phyloP scores from a whole-genome alignment of 1,140 invertebrate species.

The Popillia japonica region DNA sequence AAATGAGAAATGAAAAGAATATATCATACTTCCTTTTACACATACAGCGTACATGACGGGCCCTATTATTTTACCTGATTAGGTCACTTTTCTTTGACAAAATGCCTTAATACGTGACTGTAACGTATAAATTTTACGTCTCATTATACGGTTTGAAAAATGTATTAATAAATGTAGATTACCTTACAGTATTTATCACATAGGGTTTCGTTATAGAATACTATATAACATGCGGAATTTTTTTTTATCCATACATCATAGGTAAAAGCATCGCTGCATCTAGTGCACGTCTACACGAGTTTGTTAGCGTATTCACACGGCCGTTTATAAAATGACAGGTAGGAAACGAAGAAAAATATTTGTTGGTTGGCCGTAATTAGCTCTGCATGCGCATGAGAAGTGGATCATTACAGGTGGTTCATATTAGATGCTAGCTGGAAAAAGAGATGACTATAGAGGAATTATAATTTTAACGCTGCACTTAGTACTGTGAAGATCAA shows the following conservation, averaged over 20 bases:
- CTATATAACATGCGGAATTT: neutral
- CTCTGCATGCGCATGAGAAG: neutral
- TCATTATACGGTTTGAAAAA: constrained; percentile 38
- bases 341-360: neutral
- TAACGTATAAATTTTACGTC: constrained; percentile 43
- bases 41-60: constrained; percentile 39
- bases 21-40: constrained; percentile 37
- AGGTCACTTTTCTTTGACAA: constrained; percentile 48
- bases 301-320: constrained; percentile 4
- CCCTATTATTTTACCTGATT: constrained; percentile 49
- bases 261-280: neutral
- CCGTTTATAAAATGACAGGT: neutral
- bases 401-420: too few relatives aligned
- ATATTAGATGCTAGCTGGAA: too few relatives aligned
- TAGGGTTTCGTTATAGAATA: neutral
- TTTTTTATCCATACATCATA: constrained; percentile 18
- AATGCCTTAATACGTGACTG: constrained; percentile 48
- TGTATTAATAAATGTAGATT: constrained; percentile 38
- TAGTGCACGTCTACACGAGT: neutral
- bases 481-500: neutral
- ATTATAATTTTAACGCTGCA: neutral
- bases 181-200: constrained; percentile 22
- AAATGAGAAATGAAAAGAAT: constrained; percentile 41
- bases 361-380: neutral
- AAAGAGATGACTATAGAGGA: neutral